Conservation (phyloP, 1,140 invertebrate species). For the Tetramorium alpestre region DNA sequence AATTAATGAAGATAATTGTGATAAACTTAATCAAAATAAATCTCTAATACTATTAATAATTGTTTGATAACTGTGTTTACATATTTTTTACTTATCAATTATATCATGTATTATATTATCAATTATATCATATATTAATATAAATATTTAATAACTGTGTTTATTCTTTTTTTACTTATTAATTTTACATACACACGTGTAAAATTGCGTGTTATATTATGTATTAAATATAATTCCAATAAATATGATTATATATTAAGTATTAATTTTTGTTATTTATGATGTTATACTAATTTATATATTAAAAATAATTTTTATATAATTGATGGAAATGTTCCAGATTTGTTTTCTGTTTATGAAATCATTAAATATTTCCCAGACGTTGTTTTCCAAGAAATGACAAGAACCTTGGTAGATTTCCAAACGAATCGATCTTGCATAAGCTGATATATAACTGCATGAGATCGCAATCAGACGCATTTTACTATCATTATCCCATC, state of each 20-base stretch:
- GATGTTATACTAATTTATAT: background rate
- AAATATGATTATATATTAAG: background rate
- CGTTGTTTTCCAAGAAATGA: background rate
- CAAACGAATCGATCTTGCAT: background rate
- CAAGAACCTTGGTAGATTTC: background rate
- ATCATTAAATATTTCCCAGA: background rate
- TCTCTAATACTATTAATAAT: background rate
- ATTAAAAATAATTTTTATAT: background rate
- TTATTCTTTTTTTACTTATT: background rate
- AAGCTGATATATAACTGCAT: background rate
- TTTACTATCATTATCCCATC: background rate
- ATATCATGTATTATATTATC: background rate
- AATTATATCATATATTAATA: background rate
- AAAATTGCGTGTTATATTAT: background rate
- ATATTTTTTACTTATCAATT: background rate
- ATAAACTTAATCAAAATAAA: background rate
- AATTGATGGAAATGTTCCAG: background rate
- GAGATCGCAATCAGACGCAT: background rate
- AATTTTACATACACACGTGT: background rate
- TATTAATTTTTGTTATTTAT: background rate
- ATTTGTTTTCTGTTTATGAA: background rate
- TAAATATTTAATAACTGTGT: background rate
- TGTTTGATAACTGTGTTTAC: background rate
- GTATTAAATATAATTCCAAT: background rate
- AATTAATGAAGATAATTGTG: background rate